A percentile compares a stretch with the other conserved stretches of the same genome.
Evolutionary conservation across 2,888 invertebrate species (phyloP).

Genomic region (Hanleya hanleyi): DNA sequence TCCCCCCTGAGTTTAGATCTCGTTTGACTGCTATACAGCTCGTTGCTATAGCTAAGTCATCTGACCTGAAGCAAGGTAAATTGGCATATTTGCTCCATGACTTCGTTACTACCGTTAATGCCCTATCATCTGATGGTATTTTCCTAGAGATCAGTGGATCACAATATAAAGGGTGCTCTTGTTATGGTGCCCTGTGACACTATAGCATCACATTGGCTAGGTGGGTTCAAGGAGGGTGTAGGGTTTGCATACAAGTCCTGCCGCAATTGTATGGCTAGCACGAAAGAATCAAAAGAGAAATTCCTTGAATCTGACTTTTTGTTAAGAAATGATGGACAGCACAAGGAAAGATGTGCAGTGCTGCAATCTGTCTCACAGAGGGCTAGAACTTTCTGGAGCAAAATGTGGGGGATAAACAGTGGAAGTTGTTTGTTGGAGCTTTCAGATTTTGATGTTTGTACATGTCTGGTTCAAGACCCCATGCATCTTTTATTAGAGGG

Average conservation of each 20-base stretch:
- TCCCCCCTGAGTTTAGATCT: constrained; percentile 20
- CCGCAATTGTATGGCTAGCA: neutral
- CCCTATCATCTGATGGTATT: neutral
- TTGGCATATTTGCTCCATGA: neutral
- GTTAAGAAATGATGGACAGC: neutral
- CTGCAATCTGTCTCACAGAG: neutral
- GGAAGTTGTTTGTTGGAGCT: neutral
- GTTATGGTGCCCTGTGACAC: neutral
- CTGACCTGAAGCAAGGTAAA: neutral
- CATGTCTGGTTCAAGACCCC: too few relatives aligned
- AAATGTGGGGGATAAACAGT: constrained; percentile 13
- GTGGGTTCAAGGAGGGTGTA: constrained; percentile 14
- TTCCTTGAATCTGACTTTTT: neutral
- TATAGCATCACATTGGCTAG: constrained; percentile 9
- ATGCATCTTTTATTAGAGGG: too few relatives aligned
- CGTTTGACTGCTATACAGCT: constrained; percentile 14
- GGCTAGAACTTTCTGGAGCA: constrained; percentile 8
- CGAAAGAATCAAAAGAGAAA: neutral
- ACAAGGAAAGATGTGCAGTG: neutral
- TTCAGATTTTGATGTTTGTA: too few relatives aligned
- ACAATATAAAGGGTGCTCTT: neutral
- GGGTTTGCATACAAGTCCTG: constrained; percentile 12
- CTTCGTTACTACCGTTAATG: neutral
- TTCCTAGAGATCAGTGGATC: neutral
- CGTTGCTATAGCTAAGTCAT: constrained; percentile 7